A percentile compares a stretch with the other conserved stretches of the same genome.
Evolutionary conservation across 2,113 vertebrate genomes (phyloP).

Genomic region (Calonectris borealis): DNA sequence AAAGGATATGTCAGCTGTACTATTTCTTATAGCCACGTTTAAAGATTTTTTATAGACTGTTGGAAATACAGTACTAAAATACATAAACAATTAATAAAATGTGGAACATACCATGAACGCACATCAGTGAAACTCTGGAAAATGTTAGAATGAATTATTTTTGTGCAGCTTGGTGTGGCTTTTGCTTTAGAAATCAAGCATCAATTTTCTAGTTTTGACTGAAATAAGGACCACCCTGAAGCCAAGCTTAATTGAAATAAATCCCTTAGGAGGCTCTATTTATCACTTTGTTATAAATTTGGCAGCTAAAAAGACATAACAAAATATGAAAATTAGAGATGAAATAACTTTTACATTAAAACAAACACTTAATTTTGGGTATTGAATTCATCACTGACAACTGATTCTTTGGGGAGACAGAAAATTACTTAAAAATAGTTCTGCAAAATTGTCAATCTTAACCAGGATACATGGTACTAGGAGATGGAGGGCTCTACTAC

Average conservation of each 20-base stretch:
- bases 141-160: conserved; percentile 70
- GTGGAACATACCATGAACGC: conserved; percentile 31
- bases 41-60: conserved; percentile 13
- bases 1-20: conserved; percentile 34
- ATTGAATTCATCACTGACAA: conserved; percentile 31
- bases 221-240: conserved; percentile 76
- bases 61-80: conserved; percentile 57
- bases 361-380: neutral
- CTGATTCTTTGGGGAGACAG: neutral
- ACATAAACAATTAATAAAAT: conserved; percentile 70
- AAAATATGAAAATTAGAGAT: conserved; percentile 66
- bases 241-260: conserved; percentile 66
- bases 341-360: conserved; percentile 54
- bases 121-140: conserved; percentile 62
- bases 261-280: conserved; percentile 50
- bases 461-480: neutral
- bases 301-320: conserved; percentile 52
- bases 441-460: conserved; percentile 18
- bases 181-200: conserved; percentile 71
- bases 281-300: conserved; percentile 69
- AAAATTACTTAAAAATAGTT: conserved; percentile 24
- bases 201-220: conserved; percentile 71
- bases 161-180: conserved; percentile 47
- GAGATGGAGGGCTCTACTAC: neutral
- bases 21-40: conserved; percentile 48